Evolutionary conservation across 1,140 invertebrate genomes (phyloP).

Genomic region (Onthophagus taurus): DNA sequence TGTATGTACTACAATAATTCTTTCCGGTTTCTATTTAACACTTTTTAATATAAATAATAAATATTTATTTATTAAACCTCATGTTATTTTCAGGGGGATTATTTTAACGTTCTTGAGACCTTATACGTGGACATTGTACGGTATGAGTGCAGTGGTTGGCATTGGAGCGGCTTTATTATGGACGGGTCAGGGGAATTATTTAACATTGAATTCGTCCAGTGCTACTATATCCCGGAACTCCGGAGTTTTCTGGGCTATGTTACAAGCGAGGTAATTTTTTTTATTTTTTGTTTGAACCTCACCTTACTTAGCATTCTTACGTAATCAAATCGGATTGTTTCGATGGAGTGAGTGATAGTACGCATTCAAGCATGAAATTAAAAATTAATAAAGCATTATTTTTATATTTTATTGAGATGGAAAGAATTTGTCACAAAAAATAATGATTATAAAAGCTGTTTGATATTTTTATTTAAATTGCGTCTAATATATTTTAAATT

Average conservation of each 20-base stretch:
- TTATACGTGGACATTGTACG: conserved; percentile 70
- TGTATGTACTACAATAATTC: conserved; percentile 44
- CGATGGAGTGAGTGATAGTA: no score
- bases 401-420: no score
- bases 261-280: conserved; percentile 65
- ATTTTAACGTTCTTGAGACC: conserved; percentile 78
- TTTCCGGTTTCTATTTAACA: neutral
- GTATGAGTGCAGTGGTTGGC: conserved; percentile 75
- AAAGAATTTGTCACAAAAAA: no score
- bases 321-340: neutral
- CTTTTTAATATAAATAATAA: no score
- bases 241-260: conserved; percentile 91
- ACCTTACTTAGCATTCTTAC: neutral
- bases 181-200: conserved; percentile 89
- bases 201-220: conserved; percentile 80
- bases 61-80: neutral
- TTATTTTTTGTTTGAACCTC: neutral
- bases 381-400: no score
- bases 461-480: no score
- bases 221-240: conserved; percentile 87
- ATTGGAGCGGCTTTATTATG: conserved; percentile 82
- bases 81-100: conserved; percentile 59
- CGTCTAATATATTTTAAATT: no score
- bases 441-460: no score
- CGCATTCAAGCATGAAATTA: no score